Evolutionary conservation across 2,888 invertebrate genomes (phyloP).

Genomic region (Coleophora flavipennella): DNA sequence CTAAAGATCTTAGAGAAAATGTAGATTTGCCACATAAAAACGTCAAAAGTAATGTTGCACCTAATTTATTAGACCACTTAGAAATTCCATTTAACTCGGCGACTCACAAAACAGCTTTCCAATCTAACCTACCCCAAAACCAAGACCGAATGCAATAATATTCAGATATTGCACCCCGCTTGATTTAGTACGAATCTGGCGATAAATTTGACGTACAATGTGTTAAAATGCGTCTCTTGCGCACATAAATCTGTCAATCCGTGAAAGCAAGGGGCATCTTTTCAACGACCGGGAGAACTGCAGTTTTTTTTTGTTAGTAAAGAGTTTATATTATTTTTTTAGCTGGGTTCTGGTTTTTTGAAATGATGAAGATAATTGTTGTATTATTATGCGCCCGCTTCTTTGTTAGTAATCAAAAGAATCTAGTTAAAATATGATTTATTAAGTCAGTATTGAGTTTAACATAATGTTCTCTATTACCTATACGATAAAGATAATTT

Average conservation of each 20-base stretch:
- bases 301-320: background rate
- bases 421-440: too few species aligned
- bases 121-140: conserved; percentile 5
- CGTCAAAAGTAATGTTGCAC: background rate
- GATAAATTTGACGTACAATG: conserved; percentile 14
- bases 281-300: background rate
- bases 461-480: too few species aligned
- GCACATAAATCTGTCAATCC: conserved; percentile 17
- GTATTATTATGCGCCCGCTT: too few species aligned
- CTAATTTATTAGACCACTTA: too few species aligned
- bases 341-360: background rate
- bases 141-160: conserved; percentile 4
- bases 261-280: conserved; percentile 9
- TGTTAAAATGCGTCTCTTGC: conserved; percentile 12
- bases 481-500: too few species aligned
- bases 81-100: too few species aligned
- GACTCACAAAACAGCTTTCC: conserved; percentile 1
- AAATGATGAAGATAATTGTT: too few species aligned
- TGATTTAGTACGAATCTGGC: conserved; percentile 8
- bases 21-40: background rate
- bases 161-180: conserved; percentile 7
- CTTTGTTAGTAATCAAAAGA: too few species aligned
- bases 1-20: too few species aligned
- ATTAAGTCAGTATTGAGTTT: too few species aligned
- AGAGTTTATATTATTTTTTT: background rate